Evolutionary conservation across 2,113 vertebrate species (phyloP).

Genomic region (Cyprinodon brontotheroides): DNA sequence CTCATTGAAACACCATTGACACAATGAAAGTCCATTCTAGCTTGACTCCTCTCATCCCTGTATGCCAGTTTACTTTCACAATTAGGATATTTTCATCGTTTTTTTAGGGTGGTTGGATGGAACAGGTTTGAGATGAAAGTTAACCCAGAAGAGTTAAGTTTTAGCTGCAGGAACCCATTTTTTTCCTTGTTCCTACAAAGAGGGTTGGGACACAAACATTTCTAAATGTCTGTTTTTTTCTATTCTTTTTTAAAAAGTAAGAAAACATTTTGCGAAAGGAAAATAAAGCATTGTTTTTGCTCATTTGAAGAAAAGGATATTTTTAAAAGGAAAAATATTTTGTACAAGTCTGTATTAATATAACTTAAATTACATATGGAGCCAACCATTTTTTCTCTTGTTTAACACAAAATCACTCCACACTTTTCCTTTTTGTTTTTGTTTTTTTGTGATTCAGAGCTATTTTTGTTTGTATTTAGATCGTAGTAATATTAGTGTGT

Average conservation of each 20-base stretch:
- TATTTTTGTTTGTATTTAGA: not conserved
- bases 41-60: conserved; percentile 45
- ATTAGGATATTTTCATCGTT: not conserved
- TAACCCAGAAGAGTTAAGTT: not conserved
- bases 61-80: conserved; percentile 34
- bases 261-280: too few species aligned
- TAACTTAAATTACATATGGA: not conserved
- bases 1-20: conserved; percentile 65
- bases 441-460: not conserved
- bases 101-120: conserved; percentile 17
- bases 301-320: not conserved
- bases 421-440: not conserved
- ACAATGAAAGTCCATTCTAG: conserved; percentile 41
- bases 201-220: not conserved
- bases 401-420: not conserved
- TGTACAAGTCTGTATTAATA: not conserved
- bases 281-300: too few species aligned
- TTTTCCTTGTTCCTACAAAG: not conserved
- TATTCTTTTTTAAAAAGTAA: too few species aligned
- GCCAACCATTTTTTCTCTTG: not conserved
- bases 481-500: not conserved
- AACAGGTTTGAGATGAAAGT: conserved; percentile 30
- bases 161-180: not conserved
- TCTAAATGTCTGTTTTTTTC: not conserved
- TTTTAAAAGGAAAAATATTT: not conserved